Conservation (phyloP, 2,113 vertebrate genomes). For the Colaptes auratus region DNA sequence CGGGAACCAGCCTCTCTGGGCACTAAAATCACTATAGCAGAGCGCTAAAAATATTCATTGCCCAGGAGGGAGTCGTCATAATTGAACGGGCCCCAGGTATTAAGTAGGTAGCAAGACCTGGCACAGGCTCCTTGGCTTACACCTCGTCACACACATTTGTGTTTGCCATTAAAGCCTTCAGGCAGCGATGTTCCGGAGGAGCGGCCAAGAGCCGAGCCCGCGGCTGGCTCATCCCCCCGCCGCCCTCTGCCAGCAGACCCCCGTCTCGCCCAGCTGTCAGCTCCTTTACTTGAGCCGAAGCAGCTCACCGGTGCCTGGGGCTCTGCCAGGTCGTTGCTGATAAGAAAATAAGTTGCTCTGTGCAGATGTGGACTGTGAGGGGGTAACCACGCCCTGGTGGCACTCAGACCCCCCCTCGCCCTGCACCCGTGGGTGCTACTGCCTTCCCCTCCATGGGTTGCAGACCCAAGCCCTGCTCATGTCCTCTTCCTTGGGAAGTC, state of each 20-base stretch:
- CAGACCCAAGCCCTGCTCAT: background rate
- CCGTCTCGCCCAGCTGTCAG: background rate
- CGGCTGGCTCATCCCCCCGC: background rate
- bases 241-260: background rate
- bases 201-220: fast-evolving
- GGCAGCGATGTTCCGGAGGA: background rate
- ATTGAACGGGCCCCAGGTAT: slow-evolving; percentile 32
- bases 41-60: slow-evolving; percentile 33
- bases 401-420: background rate
- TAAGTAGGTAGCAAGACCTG: slow-evolving; percentile 59
- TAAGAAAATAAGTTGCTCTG: background rate
- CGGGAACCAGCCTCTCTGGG: background rate
- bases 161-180: slow-evolving; percentile 8
- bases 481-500: background rate
- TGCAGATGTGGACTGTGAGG: fast-evolving
- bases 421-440: fast-evolving
- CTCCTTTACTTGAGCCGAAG: background rate
- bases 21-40: slow-evolving; percentile 4
- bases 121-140: slow-evolving; percentile 42
- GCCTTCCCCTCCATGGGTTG: fast-evolving
- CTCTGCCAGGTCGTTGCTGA: background rate
- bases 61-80: slow-evolving; percentile 16
- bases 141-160: background rate
- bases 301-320: background rate
- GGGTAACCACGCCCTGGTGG: background rate